Percentiles rank a stretch among this genome's conserved stretches.
These are phyloP conservation scores for Electrona antarctica DNA, from an alignment of 2,113 vertebrate species.

Conservation along the genomic window DNA sequence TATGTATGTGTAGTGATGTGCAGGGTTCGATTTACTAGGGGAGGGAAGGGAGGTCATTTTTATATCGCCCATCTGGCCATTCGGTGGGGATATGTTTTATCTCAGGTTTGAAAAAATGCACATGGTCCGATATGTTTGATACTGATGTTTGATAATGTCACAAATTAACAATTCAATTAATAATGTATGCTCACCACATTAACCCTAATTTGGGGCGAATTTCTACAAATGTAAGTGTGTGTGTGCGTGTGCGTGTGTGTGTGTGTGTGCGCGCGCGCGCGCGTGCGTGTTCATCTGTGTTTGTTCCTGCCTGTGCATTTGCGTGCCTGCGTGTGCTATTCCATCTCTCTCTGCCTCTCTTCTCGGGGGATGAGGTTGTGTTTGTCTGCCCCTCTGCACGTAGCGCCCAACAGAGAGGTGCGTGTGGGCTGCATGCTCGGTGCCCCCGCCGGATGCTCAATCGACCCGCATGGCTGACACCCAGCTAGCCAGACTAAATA, in stretches of 20 bases:
- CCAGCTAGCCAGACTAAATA: conserved; percentile 3
- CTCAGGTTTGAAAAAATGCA: no score
- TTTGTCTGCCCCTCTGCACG: background rate
- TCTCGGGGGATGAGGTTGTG: no score
- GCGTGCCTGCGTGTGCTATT: conserved; percentile 14
- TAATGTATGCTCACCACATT: no score
- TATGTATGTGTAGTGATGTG: no score
- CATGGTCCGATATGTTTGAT: no score
- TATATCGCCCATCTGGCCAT: no score
- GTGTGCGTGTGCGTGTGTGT: background rate
- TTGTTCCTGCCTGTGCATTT: background rate
- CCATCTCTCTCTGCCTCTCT: background rate
- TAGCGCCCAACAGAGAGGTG: background rate
- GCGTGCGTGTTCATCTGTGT: conserved; percentile 12
- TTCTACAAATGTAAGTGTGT: background rate
- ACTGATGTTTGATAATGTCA: no score
- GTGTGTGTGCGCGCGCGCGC: conserved; percentile 17
- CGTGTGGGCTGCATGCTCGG: conserved; percentile 12
- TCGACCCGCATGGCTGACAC: conserved; percentile 28
- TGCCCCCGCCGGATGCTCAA: conserved; percentile 14
- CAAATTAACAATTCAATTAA: no score
- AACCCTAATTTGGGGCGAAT: background rate
- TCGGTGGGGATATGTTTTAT: no score
- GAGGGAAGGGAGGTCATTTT: no score
- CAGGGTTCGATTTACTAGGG: no score